These are phyloP conservation scores for Aurelia sp. DNA, from an alignment of 30 jellyfish, hydroid and myxozoan genomes.

Conservation along the genomic window DNA sequence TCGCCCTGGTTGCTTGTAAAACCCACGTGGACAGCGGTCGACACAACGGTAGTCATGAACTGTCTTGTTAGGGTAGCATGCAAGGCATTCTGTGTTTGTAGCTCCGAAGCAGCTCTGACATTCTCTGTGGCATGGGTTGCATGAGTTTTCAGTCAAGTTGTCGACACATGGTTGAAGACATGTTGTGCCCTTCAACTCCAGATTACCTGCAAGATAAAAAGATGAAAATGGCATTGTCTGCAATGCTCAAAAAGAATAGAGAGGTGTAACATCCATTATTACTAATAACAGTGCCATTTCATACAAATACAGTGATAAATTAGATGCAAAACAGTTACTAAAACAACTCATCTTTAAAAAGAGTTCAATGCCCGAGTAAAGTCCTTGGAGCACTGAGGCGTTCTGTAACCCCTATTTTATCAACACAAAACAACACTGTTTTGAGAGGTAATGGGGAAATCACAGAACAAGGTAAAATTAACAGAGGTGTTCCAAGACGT, in stretches of 20 bases:
- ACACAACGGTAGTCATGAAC: constrained; percentile 80
- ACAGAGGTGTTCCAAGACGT: too few relatives aligned
- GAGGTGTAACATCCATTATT: too few relatives aligned
- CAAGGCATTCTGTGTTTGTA: constrained; percentile 70
- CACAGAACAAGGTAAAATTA: too few relatives aligned
- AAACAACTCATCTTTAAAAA: too few relatives aligned
- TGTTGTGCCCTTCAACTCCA: constrained; percentile 77
- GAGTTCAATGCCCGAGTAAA: too few relatives aligned
- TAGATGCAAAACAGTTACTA: neutral
- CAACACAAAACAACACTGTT: too few relatives aligned
- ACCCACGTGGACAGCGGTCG: constrained; percentile 65
- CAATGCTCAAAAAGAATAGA: too few relatives aligned
- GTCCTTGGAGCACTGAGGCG: too few relatives aligned
- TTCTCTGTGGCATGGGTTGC: constrained; percentile 85
- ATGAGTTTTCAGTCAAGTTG: constrained; percentile 85
- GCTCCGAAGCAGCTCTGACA: constrained; percentile 96
- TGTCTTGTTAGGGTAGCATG: constrained; percentile 72
- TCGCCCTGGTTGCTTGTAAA: constrained; percentile 48
- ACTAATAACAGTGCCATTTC: too few relatives aligned
- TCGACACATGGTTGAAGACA: constrained; percentile 96
- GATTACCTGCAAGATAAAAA: constrained; percentile 68
- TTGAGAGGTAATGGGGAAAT: too few relatives aligned
- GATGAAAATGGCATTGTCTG: neutral
- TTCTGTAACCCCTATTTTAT: too few relatives aligned
- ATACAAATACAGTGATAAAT: too few relatives aligned